Base-by-base conservation (phyloP, 2,113 vertebrate genomes). In the Vireo altiloquus region DNA sequence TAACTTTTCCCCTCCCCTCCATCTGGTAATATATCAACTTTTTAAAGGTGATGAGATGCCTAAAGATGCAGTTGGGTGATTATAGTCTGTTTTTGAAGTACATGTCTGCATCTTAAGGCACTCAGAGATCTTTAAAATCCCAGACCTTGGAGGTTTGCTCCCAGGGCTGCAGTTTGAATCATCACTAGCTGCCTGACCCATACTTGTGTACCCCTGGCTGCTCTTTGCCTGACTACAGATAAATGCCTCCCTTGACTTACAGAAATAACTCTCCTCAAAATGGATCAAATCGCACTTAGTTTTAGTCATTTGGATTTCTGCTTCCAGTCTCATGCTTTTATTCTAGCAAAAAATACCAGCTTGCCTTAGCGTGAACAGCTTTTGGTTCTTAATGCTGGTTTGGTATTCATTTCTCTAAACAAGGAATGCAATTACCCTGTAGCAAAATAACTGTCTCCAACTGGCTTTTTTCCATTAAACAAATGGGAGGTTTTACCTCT, bases 331-430 rank as follows among this genome's bases (percentile, higher is more conserved):
- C 0, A 10, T 75, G 68, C 89, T 88, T 94, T 94, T 96, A 39
- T 91, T 92, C 42, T 31, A 68, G 56, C 5, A 82, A 89, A 91
- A 93, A 75, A 35, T 44, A 69, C 33, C 0, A 0, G 13, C 52
- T 80, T 91, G 63, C 18, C 9, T 76, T 90, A 64, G 40, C 2
- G 0, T 64, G 66, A 89, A 20, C 77, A 94, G 77, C 68, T 77
- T 93, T 91, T 37, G 49, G 35, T 87, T 87, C 85, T 92, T 90
- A 76, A 47, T 2, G 13, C 35, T 68, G 66, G 21, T 66, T 88
- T 75, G 79, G 86, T 60, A 81, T 92, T 94, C 49, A 40, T 92
- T 95, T 94, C 88, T 83, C 87, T 88, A 95, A 94, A 95, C 74
- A 95, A 93, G 96, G 59, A 81, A 35, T 82, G 75, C 85, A 94